Conservation (phyloP, 2,797 vertebrate genomes). For the Pseudochaenichthys georgianus region DNA sequence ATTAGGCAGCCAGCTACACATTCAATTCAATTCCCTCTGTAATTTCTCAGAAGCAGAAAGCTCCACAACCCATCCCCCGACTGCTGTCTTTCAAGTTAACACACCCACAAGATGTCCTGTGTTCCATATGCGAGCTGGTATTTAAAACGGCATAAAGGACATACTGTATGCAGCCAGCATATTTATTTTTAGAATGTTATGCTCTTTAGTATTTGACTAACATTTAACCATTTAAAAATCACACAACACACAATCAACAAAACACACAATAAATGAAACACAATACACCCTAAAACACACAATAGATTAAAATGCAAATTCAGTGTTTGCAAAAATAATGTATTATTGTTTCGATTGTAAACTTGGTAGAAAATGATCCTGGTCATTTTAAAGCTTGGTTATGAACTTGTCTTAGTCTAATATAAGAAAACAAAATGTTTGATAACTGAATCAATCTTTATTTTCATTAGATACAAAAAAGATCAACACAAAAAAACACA, state of each 20-base stretch:
- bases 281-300: too few relatives aligned
- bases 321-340: not conserved
- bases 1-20: conserved; percentile 59
- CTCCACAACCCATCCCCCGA: conserved; percentile 45
- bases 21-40: conserved; percentile 60
- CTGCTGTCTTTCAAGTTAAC: conserved; percentile 40
- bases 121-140: conserved; percentile 19
- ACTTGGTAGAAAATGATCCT: not conserved
- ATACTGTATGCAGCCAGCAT: not conserved
- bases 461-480: not conserved
- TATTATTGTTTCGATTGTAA: not conserved
- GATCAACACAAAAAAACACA: not conserved
- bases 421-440: not conserved
- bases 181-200: conserved; percentile 7
- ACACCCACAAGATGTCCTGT: conserved; percentile 18
- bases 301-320: not conserved
- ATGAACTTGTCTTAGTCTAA: not conserved
- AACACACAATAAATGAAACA: too few relatives aligned
- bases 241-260: not conserved
- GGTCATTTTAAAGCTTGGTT: not conserved
- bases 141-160: conserved; percentile 23
- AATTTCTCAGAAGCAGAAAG: conserved; percentile 59
- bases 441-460: not conserved
- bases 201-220: not conserved
- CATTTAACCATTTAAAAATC: not conserved